These are phyloP conservation scores for Gallinago nigripennis DNA, from an alignment of 2,797 vertebrate genomes.

Conservation along the genomic window DNA sequence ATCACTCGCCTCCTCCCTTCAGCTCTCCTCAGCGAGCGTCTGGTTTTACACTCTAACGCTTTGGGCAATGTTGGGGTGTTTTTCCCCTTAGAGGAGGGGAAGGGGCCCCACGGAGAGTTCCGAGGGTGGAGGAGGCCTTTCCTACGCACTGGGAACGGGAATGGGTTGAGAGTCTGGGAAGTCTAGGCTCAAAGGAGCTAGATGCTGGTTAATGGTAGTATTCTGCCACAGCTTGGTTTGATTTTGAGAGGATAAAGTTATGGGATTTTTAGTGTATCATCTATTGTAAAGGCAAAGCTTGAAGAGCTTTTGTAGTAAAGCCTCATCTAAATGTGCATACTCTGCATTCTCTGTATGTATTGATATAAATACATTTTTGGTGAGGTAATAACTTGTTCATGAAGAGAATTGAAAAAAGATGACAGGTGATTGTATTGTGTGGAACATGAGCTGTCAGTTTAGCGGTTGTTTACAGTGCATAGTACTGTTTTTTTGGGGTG, in stretches of 20 bases:
- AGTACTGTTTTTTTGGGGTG: neutral
- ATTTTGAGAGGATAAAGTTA: neutral
- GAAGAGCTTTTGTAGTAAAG: neutral
- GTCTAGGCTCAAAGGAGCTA: neutral
- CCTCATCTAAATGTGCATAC: accelerated
- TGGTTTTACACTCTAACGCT: accelerated
- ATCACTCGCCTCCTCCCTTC: accelerated
- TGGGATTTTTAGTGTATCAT: accelerated
- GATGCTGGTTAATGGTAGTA: accelerated
- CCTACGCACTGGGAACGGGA: accelerated
- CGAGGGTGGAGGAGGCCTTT: neutral
- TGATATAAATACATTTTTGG: neutral
- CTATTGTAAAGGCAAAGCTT: neutral
- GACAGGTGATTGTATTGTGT: neutral
- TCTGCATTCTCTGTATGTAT: accelerated
- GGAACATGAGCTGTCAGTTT: accelerated
- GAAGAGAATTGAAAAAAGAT: neutral
- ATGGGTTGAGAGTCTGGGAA: neutral
- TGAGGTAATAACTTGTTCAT: neutral
- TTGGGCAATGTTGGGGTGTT: accelerated
- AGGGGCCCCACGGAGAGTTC: neutral
- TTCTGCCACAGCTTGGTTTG: neutral
- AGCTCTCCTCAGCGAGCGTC: accelerated
- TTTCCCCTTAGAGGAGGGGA: neutral
- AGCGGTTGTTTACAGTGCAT: neutral